Percentiles rank a stretch among this genome's conserved stretches.
Conservation (phyloP, 2,888 invertebrate species). For the Caenorhabditis plicata region DNA sequence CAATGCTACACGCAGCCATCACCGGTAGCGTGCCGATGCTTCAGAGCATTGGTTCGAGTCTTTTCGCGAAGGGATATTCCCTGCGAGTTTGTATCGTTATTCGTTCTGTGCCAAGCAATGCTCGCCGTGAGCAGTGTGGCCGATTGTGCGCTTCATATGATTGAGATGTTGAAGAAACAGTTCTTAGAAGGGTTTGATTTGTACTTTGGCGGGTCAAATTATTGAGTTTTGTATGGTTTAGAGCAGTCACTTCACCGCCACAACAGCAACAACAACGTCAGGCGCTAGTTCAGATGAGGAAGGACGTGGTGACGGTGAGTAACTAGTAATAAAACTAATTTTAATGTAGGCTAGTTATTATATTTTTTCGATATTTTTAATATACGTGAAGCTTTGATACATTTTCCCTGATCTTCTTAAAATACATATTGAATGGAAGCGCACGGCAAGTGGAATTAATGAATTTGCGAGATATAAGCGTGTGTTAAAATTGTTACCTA, state of each 20-base stretch:
- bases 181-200: conserved; percentile 75
- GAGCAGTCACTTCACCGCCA: conserved; percentile 13
- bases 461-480: no score
- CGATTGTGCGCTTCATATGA: conserved; percentile 82
- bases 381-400: no score
- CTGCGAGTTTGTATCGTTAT: conserved; percentile 81
- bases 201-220: no score
- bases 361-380: no score
- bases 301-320: conserved; percentile 11
- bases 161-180: conserved; percentile 86
- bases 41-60: conserved; percentile 89
- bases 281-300: conserved; percentile 19
- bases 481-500: no score
- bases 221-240: no score
- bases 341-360: no score
- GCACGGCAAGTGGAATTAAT: no score
- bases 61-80: conserved; percentile 92
- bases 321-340: no score
- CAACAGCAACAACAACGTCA: conserved; percentile 11
- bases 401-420: no score
- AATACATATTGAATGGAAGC: no score
- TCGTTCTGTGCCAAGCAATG: conserved; percentile 83
- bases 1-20: conserved; percentile 76
- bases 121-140: conserved; percentile 42
- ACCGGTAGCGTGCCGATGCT: conserved; percentile 88